These are phyloP conservation scores for Dastarcus helophoroides DNA, from an alignment of 2,888 invertebrate species.

Conservation along the genomic window DNA sequence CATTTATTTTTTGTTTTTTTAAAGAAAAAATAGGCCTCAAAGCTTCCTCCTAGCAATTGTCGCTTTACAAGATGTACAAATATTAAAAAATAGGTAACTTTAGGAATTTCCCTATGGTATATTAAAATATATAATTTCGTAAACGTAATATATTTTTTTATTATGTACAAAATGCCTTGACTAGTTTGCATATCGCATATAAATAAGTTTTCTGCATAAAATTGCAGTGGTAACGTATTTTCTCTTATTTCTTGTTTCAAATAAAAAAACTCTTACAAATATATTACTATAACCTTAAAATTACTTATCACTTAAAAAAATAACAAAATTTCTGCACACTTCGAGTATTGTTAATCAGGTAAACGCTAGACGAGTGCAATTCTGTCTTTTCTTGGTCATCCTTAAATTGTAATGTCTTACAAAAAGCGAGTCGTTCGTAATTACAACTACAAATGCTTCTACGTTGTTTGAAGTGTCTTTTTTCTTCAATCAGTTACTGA, in stretches of 20 bases:
- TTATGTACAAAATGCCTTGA: slow-evolving; percentile 35
- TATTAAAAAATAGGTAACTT: slow-evolving; percentile 7
- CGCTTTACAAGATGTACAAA: slow-evolving; percentile 3
- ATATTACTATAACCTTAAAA: slow-evolving; percentile 10
- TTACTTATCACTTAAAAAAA: slow-evolving; percentile 18
- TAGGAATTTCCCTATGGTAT: slow-evolving; percentile 15
- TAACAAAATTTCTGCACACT: slow-evolving; percentile 16
- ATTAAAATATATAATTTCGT: slow-evolving; percentile 28
- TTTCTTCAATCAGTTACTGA: too few relatives aligned
- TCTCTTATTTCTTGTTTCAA: slow-evolving; percentile 10
- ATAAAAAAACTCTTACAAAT: slow-evolving; percentile 11
- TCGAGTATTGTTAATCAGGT: slow-evolving; percentile 17
- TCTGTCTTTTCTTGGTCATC: too few relatives aligned
- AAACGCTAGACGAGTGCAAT: slow-evolving; percentile 5
- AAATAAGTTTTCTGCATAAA: slow-evolving; percentile 21
- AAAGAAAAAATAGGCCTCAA: too few relatives aligned
- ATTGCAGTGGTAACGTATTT: slow-evolving; percentile 33
- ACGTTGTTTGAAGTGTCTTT: too few relatives aligned
- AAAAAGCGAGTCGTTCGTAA: too few relatives aligned
- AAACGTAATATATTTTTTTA: slow-evolving; percentile 25
- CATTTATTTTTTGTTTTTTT: too few relatives aligned
- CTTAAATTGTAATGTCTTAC: too few relatives aligned
- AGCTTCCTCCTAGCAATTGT: too few relatives aligned
- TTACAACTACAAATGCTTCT: too few relatives aligned
- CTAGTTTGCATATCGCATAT: slow-evolving; percentile 33